Base-by-base conservation (phyloP, 2,888 invertebrate genomes). In the Onchidella celtica region DNA sequence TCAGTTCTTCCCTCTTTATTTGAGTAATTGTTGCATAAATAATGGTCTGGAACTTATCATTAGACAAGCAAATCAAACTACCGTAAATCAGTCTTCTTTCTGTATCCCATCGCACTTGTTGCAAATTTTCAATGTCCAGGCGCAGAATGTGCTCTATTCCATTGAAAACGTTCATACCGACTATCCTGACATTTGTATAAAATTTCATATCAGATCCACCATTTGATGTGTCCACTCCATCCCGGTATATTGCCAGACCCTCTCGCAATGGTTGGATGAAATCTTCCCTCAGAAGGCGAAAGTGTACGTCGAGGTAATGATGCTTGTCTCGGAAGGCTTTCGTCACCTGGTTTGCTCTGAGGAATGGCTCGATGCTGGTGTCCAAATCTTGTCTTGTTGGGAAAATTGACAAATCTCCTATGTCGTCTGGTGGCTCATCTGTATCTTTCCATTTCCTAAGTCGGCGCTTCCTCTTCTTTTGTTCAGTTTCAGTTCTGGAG, bases 361-460 rank as follows among this genome's bases (percentile, higher is more conserved):
- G 87, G 89, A 94, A 95, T 0, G 94, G 92, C 14, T 88, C 78
- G 27, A 85, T 85, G 2, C 79, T 74, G 0, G 90, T 86, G 36
- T 94, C 83, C 14, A 86, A 81, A 75, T 94, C 93, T 34, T 89
- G 86, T 3, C 83, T 78, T 2, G 86, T 89, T 0, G 94, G 94
- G 36, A 92, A 84, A 1, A 93, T 87, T 1, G 92, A 85, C 11
- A 94, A 81, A 2, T 88, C 85, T n/a, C 93, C 86, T 85, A 93
- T 94, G 84, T 93, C 89, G 2, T 94, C 92, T 0, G 95, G 95
- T 68, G 92, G 92, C 34, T 83, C 47, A 3, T 38, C 65, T 38
- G 61, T 27, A 40, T 70, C 76, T 29, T 24, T 24, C 69, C 69
- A 69, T 69, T 69, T 69, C 4, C 69, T 9, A 9, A 69, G 40